Conservation (phyloP, 2,888 invertebrate genomes). For the Hesperia comma region DNA sequence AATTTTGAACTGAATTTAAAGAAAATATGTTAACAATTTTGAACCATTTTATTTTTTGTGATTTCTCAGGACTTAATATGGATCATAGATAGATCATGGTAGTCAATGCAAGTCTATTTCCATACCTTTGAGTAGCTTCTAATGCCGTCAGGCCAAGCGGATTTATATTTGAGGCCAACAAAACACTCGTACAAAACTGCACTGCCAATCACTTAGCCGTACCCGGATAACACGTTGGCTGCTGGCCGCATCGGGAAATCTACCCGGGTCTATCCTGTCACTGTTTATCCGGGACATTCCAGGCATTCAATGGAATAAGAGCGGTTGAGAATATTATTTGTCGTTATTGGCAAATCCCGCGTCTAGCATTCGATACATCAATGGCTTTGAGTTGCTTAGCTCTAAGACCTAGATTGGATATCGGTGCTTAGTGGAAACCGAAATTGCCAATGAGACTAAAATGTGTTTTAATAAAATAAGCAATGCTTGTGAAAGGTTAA, state of each 20-base stretch:
- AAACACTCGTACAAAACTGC: neutral
- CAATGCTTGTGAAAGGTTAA: no score
- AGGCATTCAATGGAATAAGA: slow-evolving; percentile 19
- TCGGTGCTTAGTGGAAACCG: no score
- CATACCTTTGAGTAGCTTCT: no score
- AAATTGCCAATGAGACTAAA: no score
- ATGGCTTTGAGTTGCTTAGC: neutral
- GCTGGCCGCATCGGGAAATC: slow-evolving; percentile 18
- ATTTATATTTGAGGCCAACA: neutral
- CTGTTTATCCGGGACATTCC: slow-evolving; percentile 21
- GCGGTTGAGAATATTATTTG: slow-evolving; percentile 20
- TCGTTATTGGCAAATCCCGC: slow-evolving; percentile 24
- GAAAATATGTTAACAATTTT: no score
- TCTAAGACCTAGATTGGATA: neutral
- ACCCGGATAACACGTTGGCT: slow-evolving; percentile 13
- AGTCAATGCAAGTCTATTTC: no score
- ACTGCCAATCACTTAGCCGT: slow-evolving; percentile 23
- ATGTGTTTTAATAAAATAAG: no score
- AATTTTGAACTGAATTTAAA: no score
- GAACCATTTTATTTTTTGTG: no score
- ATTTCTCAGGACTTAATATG: no score
- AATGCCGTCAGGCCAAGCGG: neutral
- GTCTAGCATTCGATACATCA: slow-evolving; percentile 7
- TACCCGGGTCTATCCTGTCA: slow-evolving; percentile 23
- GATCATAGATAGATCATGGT: no score